A percentile compares a stretch with the other conserved stretches of the same genome.
These are phyloP conservation scores for Hydrozoanthus tunicans DNA, from an alignment of 64 coral and sea anemone species.

Conservation along the genomic window DNA sequence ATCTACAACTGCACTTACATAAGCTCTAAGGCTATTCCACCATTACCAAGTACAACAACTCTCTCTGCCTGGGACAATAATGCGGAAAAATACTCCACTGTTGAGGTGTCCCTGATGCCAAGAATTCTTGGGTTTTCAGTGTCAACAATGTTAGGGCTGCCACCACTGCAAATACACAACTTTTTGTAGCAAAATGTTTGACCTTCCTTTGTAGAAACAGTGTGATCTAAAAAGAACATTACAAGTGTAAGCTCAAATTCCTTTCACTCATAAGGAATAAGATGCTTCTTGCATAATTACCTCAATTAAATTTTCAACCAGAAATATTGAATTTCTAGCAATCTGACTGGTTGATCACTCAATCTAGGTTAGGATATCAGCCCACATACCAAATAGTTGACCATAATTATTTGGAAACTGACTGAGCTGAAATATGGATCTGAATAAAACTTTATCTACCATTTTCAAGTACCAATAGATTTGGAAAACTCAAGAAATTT, in stretches of 20 bases:
- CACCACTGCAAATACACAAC: slow-evolving; percentile 94
- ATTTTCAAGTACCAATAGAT: too few relatives aligned
- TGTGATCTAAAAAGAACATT: slow-evolving; percentile 49
- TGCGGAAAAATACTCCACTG: slow-evolving; percentile 69
- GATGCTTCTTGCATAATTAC: too few relatives aligned
- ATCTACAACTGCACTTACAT: slow-evolving; percentile 61
- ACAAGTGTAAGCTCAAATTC: not conserved
- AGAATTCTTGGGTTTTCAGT: slow-evolving; percentile 61
- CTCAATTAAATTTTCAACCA: not conserved
- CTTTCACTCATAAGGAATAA: too few relatives aligned
- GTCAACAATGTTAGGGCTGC: slow-evolving; percentile 78
- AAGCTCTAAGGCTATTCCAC: slow-evolving; percentile 97
- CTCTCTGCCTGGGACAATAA: slow-evolving; percentile 69
- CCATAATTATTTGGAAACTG: too few relatives aligned
- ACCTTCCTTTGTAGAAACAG: slow-evolving; percentile 61
- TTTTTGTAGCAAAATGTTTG: slow-evolving; percentile 76
- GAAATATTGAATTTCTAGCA: too few relatives aligned
- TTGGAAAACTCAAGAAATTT: too few relatives aligned
- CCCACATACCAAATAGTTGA: too few relatives aligned
- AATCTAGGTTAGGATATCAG: too few relatives aligned
- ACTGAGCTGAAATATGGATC: too few relatives aligned
- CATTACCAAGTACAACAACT: slow-evolving; percentile 91
- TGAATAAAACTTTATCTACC: too few relatives aligned
- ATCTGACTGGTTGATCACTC: too few relatives aligned
- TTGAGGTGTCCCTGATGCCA: slow-evolving; percentile 90